These are phyloP conservation scores for Hyperoodon ampullatus DNA, from an alignment of 2,113 vertebrate species.

Conservation along the genomic window DNA sequence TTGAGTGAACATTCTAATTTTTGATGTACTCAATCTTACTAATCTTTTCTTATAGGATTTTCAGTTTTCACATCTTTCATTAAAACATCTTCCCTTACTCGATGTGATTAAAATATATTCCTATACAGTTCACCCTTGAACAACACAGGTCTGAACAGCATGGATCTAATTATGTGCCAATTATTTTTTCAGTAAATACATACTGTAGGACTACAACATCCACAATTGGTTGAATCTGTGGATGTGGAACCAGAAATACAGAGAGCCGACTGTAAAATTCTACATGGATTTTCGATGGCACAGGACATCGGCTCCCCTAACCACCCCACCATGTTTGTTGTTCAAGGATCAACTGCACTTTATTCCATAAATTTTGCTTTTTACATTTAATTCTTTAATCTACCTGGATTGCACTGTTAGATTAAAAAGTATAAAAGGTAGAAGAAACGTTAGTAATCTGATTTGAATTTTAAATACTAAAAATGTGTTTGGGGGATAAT, in stretches of 20 bases:
- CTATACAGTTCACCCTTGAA: neutral
- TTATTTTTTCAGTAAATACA: neutral
- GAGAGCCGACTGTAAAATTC: too few species aligned
- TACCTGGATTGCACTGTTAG: neutral
- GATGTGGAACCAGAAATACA: too few species aligned
- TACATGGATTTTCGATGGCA: too few species aligned
- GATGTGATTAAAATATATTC: neutral
- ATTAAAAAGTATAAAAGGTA: neutral
- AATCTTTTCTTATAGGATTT: neutral
- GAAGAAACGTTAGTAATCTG: neutral
- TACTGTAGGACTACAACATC: neutral
- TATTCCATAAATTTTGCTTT: neutral
- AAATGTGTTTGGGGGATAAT: neutral
- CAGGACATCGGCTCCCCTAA: too few species aligned
- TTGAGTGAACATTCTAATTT: neutral
- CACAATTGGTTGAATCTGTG: too few species aligned
- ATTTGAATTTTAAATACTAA: constrained; percentile 17
- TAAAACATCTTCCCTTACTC: neutral
- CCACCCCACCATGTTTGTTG: too few species aligned
- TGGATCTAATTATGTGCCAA: neutral
- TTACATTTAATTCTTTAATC: neutral
- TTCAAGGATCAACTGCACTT: neutral
- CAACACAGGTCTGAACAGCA: neutral
- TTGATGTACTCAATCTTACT: neutral
- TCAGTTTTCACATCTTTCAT: neutral